Conservation (phyloP, 2,113 vertebrate species). For the Pygoscelis antarcticus region DNA sequence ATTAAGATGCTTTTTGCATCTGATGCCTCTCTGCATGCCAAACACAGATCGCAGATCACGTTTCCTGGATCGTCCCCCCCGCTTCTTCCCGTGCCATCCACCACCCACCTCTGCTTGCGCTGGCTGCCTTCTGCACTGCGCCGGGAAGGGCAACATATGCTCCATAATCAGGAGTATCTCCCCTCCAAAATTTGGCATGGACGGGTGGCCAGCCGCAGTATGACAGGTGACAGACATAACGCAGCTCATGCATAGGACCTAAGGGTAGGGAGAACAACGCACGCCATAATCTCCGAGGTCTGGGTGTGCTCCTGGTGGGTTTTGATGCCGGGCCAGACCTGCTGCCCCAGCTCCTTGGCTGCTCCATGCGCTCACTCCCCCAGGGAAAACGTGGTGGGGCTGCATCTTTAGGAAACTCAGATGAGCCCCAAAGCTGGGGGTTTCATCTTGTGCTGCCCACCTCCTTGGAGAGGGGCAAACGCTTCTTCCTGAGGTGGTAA, state of each 20-base stretch:
- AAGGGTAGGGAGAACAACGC: neutral
- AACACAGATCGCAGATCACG: neutral
- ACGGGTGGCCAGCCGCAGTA: neutral
- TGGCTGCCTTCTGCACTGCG: neutral
- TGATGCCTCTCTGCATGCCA: neutral
- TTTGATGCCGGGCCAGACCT: neutral
- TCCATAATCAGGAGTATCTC: neutral
- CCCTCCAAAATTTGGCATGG: neutral
- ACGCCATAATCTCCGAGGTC: neutral
- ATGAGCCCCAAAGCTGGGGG: neutral
- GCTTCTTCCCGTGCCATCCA: neutral
- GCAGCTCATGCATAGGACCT: neutral
- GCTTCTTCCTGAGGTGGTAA: neutral
- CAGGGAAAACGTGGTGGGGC: neutral
- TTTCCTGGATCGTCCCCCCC: neutral
- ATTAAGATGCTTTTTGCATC: conserved; percentile 31
- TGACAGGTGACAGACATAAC: neutral
- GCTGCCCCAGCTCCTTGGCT: neutral
- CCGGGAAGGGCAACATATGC: neutral
- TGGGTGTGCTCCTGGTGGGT: neutral
- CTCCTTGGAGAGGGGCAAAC: neutral
- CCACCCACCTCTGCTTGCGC: neutral
- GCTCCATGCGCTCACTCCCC: accelerated
- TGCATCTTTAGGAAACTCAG: neutral
- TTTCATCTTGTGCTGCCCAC: neutral